These are phyloP conservation scores for Crossoptilon crossoptilon DNA, from an alignment of 2,797 vertebrate species.

Conservation along the genomic window DNA sequence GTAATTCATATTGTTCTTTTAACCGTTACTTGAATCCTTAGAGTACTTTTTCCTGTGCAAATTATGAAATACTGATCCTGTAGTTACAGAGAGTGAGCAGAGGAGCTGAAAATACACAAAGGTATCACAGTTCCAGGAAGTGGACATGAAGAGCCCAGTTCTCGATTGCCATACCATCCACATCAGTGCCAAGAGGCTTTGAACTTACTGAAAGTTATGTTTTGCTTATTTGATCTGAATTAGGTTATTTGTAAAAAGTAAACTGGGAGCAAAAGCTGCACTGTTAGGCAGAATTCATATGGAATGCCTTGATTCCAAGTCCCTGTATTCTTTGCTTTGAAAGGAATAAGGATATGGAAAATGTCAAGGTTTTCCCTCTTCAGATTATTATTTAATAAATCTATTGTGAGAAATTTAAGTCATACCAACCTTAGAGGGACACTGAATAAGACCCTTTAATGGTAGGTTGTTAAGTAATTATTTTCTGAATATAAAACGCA, in stretches of 20 bases:
- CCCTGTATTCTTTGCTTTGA: neutral
- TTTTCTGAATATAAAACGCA: constrained; percentile 48
- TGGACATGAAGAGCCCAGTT: neutral
- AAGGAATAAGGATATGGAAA: neutral
- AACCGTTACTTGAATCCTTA: constrained; percentile 46
- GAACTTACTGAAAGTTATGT: neutral
- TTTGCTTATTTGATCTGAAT: neutral
- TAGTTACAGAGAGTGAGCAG: neutral
- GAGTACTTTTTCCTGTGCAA: neutral
- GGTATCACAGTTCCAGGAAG: neutral
- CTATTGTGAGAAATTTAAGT: neutral
- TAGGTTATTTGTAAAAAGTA: neutral
- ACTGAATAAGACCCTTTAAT: neutral
- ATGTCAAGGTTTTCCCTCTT: neutral
- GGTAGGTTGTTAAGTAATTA: constrained; percentile 15
- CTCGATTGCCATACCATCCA: neutral
- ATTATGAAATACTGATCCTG: constrained; percentile 19
- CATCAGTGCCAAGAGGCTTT: neutral
- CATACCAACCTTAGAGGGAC: neutral
- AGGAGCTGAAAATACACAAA: neutral
- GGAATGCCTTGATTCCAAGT: neutral
- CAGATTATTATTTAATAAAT: constrained; percentile 25
- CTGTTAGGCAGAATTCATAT: neutral
- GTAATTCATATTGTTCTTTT: constrained; percentile 49
- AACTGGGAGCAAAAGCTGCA: neutral